Base-by-base conservation (phyloP, 2,888 invertebrate species). In the Ormyrus pomaceus region DNA sequence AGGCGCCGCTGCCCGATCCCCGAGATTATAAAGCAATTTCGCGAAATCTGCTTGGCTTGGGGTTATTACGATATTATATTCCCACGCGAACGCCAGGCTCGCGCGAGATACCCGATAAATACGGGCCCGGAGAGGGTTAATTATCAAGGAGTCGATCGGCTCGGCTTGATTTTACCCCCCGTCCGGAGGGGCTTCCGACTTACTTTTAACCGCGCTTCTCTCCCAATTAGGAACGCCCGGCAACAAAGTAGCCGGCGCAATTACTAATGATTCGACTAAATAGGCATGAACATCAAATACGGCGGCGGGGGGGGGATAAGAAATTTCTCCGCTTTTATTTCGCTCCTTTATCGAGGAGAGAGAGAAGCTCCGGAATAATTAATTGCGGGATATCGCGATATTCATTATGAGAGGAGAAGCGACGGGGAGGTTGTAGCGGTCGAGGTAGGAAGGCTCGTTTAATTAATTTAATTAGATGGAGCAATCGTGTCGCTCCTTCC, bases 1-100 rank as follows among this genome's bases (percentile, higher is more conserved):
- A 10, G 58, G 50, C 58, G n/a, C 45, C 7, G 66, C 34, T 9
- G 10, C 55, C 62, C 59, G 56, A 68, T 64, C 68, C 34, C 64
- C 34, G 75, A 79, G 82, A 82, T 82, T 82, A 82, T 80, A 77
- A 80, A 80, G 80, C 77, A 77, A 82, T 82, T 77, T 80, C 74
- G 62, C 48, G 56, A 82, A 82, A 80, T 80, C 79, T 79, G 82
- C 74, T 79, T 73, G 70, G 78, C 78, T 72, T 56, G 78, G 34
- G 65, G 65, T 78, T 75, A 70, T 65, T 70, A 68, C 72, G 75
- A 81, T 76, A 75, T 75, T 78, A 78, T 75, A 75, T 77, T 78
- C 70, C 13, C 34, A 34, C 34, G 53, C 61, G 34, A 66, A 50
- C 7, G 48, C 56, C 56, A 10, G 58, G 72, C 62, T 62, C 58